Conservation (phyloP, 2,888 invertebrate species). For the Diachrysia chrysitis region DNA sequence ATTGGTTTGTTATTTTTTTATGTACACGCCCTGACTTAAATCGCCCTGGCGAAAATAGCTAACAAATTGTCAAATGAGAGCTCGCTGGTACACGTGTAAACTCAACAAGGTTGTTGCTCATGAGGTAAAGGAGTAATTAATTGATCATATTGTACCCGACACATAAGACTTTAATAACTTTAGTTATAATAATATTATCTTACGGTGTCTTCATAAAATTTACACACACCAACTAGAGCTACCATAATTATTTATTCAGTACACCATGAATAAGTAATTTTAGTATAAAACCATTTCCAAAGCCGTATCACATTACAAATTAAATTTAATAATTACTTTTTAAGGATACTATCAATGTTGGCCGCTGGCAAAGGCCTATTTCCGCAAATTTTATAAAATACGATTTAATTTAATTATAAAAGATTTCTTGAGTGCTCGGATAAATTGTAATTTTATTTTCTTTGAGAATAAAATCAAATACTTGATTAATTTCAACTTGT, state of each 20-base stretch:
- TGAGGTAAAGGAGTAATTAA: background rate
- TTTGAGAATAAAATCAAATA: constrained; percentile 19
- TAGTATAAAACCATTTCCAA: constrained; percentile 7
- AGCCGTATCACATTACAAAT: constrained; percentile 31
- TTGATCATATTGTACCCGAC: background rate
- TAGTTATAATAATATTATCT: background rate
- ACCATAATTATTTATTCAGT: background rate
- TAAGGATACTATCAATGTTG: constrained; percentile 12
- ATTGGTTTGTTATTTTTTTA: constrained; percentile 2
- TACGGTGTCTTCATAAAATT: background rate
- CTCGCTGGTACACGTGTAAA: background rate
- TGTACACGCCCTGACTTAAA: background rate
- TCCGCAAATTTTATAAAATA: constrained; percentile 29
- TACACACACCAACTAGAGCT: background rate
- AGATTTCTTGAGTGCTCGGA: constrained; percentile 19
- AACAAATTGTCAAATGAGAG: constrained; percentile 1
- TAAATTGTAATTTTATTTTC: constrained; percentile 35
- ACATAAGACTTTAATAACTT: background rate
- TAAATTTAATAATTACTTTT: constrained; percentile 24
- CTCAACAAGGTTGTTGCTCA: background rate
- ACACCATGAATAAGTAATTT: background rate
- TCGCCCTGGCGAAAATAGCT: background rate
- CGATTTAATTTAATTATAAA: constrained; percentile 31
- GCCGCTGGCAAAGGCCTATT: constrained; percentile 19
- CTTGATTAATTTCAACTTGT: constrained; percentile 17